Evolutionary conservation across 1,140 invertebrate species (phyloP), one percentile per base, ranked within the genome.

Genomic region (Mamestra configurata): DNA sequence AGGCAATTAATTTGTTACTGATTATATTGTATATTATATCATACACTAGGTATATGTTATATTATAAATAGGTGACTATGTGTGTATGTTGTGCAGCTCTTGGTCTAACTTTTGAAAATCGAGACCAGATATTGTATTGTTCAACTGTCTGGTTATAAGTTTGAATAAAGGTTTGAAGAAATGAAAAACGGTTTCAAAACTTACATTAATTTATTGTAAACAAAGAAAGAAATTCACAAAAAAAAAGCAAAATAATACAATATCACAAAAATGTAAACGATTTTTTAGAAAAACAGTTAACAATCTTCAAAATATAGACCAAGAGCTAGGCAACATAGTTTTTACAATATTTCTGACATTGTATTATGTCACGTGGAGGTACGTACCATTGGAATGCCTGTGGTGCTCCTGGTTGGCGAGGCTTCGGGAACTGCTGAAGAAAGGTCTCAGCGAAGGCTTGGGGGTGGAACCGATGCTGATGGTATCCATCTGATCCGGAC

Each of bases 381-480:
- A 53, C 78, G 82, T 83, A 94, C 92, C 92, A 64, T 94, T 93
- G 84, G 93, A 94, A 85, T 93, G 92, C 84, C 93, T 85, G 73
- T 94, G 93, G 27, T 94, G 92, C 7, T 95, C 94, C 85, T 94
- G 94, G 76, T 94, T 94, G 80, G 93, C 94, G 5, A 98, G 96
- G 75, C 98, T 98, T 80, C 97, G 95, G 88, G 98, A 98, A 89
- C 98, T 98, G 85, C 98, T 98, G 95, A 99, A 99, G 95, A 99
- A 99, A 1, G 98, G 98, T 86, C 98, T 96, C 75, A 99, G 95
- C 82, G 98, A 99, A 18, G 99, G 99, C 92, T 99, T 99, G 6
- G 99, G 99, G 55, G 98, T 99, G 77, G 99, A 99, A 59, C 98
- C 98, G 84, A 99, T 98, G 88, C 98, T 99, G 96, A 99, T 97